Conservation (phyloP, 2,888 invertebrate genomes). For the Hydrotaea cyrtoneurina region DNA sequence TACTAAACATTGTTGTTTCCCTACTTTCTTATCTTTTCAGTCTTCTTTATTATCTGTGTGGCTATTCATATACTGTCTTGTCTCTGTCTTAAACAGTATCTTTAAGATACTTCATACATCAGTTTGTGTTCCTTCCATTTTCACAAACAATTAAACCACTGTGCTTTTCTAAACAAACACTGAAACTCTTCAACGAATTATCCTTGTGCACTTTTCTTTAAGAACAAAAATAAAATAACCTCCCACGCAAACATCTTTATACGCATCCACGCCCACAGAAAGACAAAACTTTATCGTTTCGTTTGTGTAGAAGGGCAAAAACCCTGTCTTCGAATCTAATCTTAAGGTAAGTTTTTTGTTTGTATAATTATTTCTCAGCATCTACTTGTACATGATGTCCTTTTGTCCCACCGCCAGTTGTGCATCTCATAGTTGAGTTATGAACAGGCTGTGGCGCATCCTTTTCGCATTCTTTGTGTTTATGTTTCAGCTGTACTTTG, state of each 20-base stretch:
- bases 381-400: neutral
- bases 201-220: constrained; percentile 57
- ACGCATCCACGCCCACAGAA: constrained; percentile 23
- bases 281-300: constrained; percentile 36
- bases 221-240: constrained; percentile 11
- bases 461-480: neutral
- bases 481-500: neutral
- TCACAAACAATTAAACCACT: constrained; percentile 42
- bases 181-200: constrained; percentile 56
- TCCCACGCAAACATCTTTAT: constrained; percentile 27
- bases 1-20: neutral
- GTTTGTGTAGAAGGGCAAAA: constrained; percentile 31
- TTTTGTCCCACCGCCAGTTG: neutral
- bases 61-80: constrained; percentile 24
- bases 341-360: constrained; percentile 65
- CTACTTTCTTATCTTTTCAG: constrained; percentile 52
- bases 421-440: neutral
- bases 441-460: neutral
- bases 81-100: neutral
- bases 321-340: constrained; percentile 53
- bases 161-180: constrained; percentile 44
- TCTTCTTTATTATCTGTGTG: constrained; percentile 43
- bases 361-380: constrained; percentile 50
- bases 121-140: constrained; percentile 18
- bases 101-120: constrained; percentile 9